Percentiles rank a stretch among this genome's conserved stretches.
These are phyloP conservation scores for Drosophila nr. perissopoda DNA, from an alignment of 2,888 invertebrate species.

Conservation along the genomic window DNA sequence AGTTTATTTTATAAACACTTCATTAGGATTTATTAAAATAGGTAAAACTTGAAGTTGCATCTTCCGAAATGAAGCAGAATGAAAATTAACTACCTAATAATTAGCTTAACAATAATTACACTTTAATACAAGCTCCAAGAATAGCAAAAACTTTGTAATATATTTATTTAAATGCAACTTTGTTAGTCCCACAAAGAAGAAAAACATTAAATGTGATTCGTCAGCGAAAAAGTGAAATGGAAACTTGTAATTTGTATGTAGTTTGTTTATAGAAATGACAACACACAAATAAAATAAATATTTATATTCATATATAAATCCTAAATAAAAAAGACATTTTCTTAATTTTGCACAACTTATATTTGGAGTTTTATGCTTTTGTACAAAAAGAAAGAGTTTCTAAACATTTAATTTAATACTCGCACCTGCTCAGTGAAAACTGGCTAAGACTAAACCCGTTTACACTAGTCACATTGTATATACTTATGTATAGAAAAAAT, in stretches of 20 bases:
- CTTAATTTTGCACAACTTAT: not conserved
- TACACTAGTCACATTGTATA: slow-evolving; percentile 38
- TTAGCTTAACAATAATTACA: not conserved
- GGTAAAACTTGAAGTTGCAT: not conserved
- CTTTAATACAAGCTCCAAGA: not conserved
- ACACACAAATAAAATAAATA: not conserved
- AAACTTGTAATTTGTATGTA: not conserved
- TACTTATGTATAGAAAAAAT: slow-evolving; percentile 18
- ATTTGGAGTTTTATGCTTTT: not conserved
- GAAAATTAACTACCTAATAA: not conserved
- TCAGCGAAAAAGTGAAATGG: not conserved
- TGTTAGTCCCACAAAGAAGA: not conserved
- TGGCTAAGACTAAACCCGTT: slow-evolving; percentile 10
- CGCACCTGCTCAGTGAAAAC: slow-evolving; percentile 25
- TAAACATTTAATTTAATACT: slow-evolving; percentile 23
- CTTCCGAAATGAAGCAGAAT: not conserved
- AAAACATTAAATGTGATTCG: not conserved
- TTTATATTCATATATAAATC: not conserved
- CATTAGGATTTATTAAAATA: not conserved
- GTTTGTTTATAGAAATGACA: not conserved
- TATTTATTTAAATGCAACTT: not conserved
- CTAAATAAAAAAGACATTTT: too few species aligned
- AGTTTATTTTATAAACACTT: not conserved
- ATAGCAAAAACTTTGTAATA: not conserved
- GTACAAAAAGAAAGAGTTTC: not conserved